Percentiles rank a stretch among this genome's conserved stretches.
phyloP scores from a whole-genome alignment of 2,797 vertebrate species.

The Apodemus agrarius region DNA sequence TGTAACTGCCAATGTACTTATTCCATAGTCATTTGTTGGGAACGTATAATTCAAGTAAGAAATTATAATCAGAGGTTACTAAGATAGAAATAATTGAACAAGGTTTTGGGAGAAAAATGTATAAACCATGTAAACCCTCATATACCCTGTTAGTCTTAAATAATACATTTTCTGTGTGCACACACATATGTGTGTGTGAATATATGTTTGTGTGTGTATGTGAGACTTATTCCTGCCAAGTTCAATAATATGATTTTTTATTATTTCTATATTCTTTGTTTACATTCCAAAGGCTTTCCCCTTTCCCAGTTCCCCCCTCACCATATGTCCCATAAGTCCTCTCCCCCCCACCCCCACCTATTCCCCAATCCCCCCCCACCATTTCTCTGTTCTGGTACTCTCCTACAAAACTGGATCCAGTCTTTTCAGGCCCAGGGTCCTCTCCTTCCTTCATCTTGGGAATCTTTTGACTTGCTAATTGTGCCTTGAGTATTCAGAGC shows the following conservation, averaged over 20 bases:
- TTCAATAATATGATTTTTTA: neutral
- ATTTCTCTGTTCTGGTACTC: too few species aligned
- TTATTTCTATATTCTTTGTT: too few species aligned
- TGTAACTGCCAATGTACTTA: neutral
- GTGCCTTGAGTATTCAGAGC: too few species aligned
- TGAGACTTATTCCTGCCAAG: neutral
- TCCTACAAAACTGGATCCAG: too few species aligned
- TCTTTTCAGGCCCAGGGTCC: too few species aligned
- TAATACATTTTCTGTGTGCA: neutral
- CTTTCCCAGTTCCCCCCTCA: too few species aligned
- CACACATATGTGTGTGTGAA: neutral
- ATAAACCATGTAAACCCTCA: neutral
- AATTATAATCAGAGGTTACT: constrained; percentile 27
- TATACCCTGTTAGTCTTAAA: neutral
- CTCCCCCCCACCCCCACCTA: too few species aligned
- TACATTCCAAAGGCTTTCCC: too few species aligned
- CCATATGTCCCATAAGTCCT: too few species aligned
- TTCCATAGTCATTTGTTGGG: constrained; percentile 27
- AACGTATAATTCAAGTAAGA: constrained; percentile 9
- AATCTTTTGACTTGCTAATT: too few species aligned
- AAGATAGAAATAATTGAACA: constrained; percentile 31
- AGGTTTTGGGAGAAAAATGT: constrained; percentile 17
- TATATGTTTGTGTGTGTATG: neutral
- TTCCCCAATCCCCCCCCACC: too few species aligned
- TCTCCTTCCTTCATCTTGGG: too few species aligned